Conservation (phyloP, 2,797 vertebrate genomes). For the Arrhamphus sclerolepis region DNA sequence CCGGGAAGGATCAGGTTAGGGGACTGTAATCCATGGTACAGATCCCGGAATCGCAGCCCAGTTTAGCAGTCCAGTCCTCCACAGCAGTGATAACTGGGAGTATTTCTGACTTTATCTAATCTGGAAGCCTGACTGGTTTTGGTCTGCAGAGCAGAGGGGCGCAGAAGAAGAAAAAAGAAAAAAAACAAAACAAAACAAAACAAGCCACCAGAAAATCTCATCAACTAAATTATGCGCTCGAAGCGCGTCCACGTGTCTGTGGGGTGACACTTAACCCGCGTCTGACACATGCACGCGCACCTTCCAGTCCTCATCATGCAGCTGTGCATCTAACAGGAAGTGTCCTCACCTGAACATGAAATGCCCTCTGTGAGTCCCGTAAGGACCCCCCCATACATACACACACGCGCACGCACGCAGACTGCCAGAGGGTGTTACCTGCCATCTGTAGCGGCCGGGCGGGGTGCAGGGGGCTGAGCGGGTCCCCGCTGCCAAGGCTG, state of each 20-base stretch:
- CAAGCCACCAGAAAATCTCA: neutral
- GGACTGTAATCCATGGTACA: neutral
- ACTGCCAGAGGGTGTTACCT: conserved; percentile 80
- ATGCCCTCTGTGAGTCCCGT: no score
- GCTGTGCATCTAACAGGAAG: no score
- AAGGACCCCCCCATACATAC: no score
- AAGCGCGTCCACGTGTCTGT: neutral
- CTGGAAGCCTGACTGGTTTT: conserved; percentile 8
- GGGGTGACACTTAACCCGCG: neutral
- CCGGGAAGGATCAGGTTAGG: neutral
- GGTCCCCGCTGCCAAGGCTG: conserved; percentile 88
- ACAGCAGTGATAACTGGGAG: conserved; percentile 27
- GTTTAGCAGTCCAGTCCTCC: neutral
- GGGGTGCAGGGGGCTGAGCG: conserved; percentile 92
- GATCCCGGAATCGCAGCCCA: neutral
- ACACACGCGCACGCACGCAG: no score
- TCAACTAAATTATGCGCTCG: neutral
- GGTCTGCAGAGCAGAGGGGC: conserved; percentile 9
- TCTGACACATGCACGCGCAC: no score
- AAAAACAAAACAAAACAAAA: no score
- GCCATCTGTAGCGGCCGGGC: conserved; percentile 95
- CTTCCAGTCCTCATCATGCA: no score
- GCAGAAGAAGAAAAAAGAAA: conserved; percentile 7
- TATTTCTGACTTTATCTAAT: conserved; percentile 58
- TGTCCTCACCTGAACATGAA: no score